These are phyloP conservation scores for Mareca penelope DNA, from an alignment of 2,797 vertebrate genomes.

Conservation along the genomic window DNA sequence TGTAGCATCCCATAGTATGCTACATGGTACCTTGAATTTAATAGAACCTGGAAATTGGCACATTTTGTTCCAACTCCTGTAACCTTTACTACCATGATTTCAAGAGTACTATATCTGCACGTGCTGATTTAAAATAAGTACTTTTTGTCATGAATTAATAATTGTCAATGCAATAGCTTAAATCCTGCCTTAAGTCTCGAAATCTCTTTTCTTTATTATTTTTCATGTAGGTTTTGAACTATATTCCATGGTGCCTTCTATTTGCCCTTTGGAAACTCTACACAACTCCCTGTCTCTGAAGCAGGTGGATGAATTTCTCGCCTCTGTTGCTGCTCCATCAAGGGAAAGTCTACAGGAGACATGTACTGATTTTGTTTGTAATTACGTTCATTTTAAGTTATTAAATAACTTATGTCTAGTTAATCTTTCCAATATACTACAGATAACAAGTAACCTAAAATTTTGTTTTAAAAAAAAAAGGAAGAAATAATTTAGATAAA, in stretches of 20 bases:
- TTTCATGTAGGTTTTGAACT: constrained; percentile 87
- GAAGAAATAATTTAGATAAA: rapidly evolving
- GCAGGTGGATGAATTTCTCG: constrained; percentile 90
- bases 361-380: constrained; percentile 71
- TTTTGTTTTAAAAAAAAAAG: background rate
- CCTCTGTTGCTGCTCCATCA: constrained; percentile 82
- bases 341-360: constrained; percentile 77
- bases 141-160: background rate
- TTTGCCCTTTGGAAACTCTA: constrained; percentile 90
- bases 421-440: background rate
- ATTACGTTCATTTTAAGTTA: constrained; percentile 24
- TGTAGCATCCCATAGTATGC: background rate
- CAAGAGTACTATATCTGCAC: constrained; percentile 47
- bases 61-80: constrained; percentile 30
- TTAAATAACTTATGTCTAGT: background rate
- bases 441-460: background rate
- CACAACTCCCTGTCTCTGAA: constrained; percentile 91
- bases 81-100: constrained; percentile 54
- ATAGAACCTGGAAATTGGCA: background rate
- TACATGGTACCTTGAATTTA: background rate
- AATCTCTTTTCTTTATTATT: constrained; percentile 37
- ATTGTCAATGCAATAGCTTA: background rate
- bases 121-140: constrained; percentile 22
- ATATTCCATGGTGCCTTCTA: constrained; percentile 93
- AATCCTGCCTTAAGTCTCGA: constrained; percentile 41